Base-by-base conservation (phyloP, 2,113 vertebrate genomes). In the Hyaena hyaena region DNA sequence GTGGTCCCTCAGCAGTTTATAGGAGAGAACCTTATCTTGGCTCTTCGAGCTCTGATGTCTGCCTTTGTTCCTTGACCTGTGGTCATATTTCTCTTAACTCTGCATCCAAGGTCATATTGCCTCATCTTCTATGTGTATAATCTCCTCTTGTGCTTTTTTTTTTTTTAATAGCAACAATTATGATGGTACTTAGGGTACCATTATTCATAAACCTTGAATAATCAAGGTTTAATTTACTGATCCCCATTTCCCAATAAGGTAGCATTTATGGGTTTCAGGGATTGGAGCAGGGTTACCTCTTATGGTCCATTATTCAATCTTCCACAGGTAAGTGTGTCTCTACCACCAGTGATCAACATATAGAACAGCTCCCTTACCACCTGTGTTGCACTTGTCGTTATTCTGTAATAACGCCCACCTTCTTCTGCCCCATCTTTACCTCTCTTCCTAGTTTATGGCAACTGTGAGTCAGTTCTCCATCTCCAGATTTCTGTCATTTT, bases 1-100 rank as follows among this genome's bases (percentile, higher is more conserved):
- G 4, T n/a, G 5, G 26, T 71, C 8, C 1, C 10, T 26, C 5
- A 24, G 35, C 24, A 15, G 1, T 5, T 16, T 8, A 4, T 26
- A 31, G 17, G 8, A 7, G 21, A 39, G 5, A 43, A 50, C 39
- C 10, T 11, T 0, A 23, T 66, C 53, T 80, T 61, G 43, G 8
- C 16, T 55, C 6, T 73, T 69, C 5, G 2, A 26, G 73, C 17
- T 53, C 7, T n/a, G 1, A 8, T 35, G 2, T 3, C n/a, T 14
- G 15, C 4, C 10, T 24, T 24, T 1, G 4, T 88, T 55, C 33
- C 35, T n/a, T 39, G 61, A 35, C 69, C 53, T 85, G 11, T 17
- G 2, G 35, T 35, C 17, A 0, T 21, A 9, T 71, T 11, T 39
- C 24, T 48, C 11, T 15, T 26, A 0, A 11, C 17, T 79, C 69